These are phyloP conservation scores for Bolborhynchus lineola DNA, from an alignment of 2,113 vertebrate species.

Conservation along the genomic window DNA sequence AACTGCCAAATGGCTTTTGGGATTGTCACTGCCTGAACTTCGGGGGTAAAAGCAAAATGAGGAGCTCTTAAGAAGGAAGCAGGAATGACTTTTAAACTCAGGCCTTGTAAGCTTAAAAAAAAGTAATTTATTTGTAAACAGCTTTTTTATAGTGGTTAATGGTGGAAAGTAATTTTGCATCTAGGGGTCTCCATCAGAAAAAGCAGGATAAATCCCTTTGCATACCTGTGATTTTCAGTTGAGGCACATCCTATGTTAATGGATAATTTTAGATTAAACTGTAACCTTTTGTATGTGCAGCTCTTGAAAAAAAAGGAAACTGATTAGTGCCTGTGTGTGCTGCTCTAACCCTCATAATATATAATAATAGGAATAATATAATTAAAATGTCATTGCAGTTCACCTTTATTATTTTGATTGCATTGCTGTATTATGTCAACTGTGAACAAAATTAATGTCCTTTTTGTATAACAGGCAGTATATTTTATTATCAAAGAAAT, in stretches of 20 bases:
- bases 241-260: not conserved
- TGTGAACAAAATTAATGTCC: not conserved
- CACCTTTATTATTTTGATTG: not conserved
- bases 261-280: not conserved
- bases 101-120: not conserved
- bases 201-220: not conserved
- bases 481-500: conserved; percentile 42
- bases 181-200: not conserved
- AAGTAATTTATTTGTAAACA: not conserved
- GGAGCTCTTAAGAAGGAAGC: not conserved
- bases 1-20: not conserved
- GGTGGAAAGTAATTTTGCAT: not conserved
- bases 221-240: not conserved
- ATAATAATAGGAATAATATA: not conserved
- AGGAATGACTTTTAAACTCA: not conserved
- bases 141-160: not conserved
- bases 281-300: not conserved
- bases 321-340: not conserved
- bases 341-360: not conserved
- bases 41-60: not conserved
- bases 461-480: conserved; percentile 40
- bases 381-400: conserved; percentile 32
- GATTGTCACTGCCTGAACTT: not conserved
- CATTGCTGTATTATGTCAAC: not conserved
- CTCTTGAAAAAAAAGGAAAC: not conserved